These are phyloP conservation scores for Andrena fulva DNA, from an alignment of 2,888 invertebrate species.

Conservation along the genomic window DNA sequence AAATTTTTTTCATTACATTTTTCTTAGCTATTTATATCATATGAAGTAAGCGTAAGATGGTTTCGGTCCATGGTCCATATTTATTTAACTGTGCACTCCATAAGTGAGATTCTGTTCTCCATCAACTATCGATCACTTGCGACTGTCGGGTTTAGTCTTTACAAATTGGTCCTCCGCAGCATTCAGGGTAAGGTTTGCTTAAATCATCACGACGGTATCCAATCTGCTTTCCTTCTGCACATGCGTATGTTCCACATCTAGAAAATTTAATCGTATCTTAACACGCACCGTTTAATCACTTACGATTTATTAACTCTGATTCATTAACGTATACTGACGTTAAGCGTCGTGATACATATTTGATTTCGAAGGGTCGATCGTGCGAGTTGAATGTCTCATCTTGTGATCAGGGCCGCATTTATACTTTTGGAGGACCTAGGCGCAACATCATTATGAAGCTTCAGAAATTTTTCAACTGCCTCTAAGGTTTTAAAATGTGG, in stretches of 20 bases:
- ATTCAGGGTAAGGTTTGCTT: slow-evolving; percentile 66
- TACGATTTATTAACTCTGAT: background rate
- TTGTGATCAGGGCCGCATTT: background rate
- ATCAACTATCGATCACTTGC: background rate
- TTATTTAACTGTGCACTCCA: background rate
- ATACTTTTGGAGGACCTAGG: too few relatives aligned
- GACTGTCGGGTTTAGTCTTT: background rate
- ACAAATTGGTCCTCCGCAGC: slow-evolving; percentile 66
- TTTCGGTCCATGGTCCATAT: background rate
- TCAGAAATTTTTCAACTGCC: too few relatives aligned
- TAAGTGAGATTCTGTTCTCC: background rate
- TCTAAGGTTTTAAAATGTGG: too few relatives aligned
- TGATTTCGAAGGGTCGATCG: background rate
- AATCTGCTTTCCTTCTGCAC: slow-evolving; percentile 31
- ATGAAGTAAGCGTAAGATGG: slow-evolving; percentile 12
- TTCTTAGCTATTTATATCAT: slow-evolving; percentile 2
- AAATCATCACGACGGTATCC: slow-evolving; percentile 52
- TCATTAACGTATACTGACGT: background rate
- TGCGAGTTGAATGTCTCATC: background rate
- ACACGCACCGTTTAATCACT: background rate
- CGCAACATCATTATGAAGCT: too few relatives aligned
- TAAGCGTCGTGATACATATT: background rate
- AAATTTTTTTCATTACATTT: background rate
- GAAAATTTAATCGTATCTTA: slow-evolving; percentile 35
- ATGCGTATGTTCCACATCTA: slow-evolving; percentile 59